Base-by-base conservation (phyloP, 2,797 vertebrate genomes). In the Chloroceryle amazona region DNA sequence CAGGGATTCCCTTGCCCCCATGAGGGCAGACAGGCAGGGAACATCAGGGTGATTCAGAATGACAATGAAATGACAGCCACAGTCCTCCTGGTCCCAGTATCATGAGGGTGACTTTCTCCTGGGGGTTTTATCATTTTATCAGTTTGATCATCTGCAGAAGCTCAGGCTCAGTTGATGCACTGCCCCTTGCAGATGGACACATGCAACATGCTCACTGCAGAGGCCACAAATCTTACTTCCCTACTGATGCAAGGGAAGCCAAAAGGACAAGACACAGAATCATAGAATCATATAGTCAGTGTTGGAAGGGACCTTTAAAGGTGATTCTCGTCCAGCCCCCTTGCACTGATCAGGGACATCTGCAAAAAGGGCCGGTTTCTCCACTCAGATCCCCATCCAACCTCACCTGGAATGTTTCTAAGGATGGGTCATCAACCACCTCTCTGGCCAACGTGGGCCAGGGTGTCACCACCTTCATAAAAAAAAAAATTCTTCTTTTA, bases 381-480 rank as follows among this genome's bases (percentile, higher is more conserved):
- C 51, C 51, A 52, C 28, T 28, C 29, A 66, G 11, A 67, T 16
- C 26, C 55, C 47, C 0, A 0, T 46, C 39, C 61, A 70, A 5
- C 31, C 49, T 79, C 31, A 10, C 14, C 33, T 42, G 9, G 71
- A 39, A 39, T 15, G 31, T n/a, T 54, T 39, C 25, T 51, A 54
- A 39, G 55, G 23, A 58, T 74, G 39, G 29, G 10, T 5, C 60
- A 35, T 35, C 35, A 8, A 11, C 31, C 41, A 58, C 28, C 13
- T 12, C 57, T 51, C 37, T 61, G 42, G n/a, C 7, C 13, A 85
- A 6, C 65, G 31, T 57, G 16, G 5, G 2, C 21, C 28, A 31
- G 57, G 10, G 42, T 18, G 11, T 51, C 1, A 15, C 7, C 28
- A 55, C 2, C 3, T 8, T 68, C 25, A 61, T 8, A 0, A 1